phyloP scores from a whole-genome alignment of 2,113 vertebrate species.

The Tyrannus savana region DNA sequence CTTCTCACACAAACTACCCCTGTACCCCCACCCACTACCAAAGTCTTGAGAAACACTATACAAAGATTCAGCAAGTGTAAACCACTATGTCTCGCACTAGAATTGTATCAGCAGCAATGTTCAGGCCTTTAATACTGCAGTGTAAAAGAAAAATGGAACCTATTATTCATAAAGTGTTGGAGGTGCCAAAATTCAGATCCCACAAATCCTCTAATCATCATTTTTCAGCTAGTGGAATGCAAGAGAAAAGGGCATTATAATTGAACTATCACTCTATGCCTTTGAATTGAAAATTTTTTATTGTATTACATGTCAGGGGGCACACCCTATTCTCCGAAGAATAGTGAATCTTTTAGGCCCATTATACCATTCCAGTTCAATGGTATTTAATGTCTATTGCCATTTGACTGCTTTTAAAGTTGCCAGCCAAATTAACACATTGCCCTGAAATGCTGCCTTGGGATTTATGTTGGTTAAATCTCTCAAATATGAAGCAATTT shows the following conservation, averaged over 20 bases:
- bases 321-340: background rate
- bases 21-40: too few species aligned
- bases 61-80: background rate
- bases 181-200: background rate
- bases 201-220: background rate
- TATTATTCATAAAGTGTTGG: background rate
- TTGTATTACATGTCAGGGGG: background rate
- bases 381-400: slow-evolving; percentile 26
- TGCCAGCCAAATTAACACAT: slow-evolving; percentile 18
- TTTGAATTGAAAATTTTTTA: slow-evolving; percentile 5
- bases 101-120: background rate
- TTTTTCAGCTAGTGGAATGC: background rate
- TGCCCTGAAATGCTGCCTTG: slow-evolving; percentile 5
- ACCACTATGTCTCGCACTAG: background rate
- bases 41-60: background rate
- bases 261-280: background rate
- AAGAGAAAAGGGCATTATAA: background rate
- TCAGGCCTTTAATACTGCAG: background rate
- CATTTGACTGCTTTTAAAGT: slow-evolving; percentile 52
- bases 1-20: background rate
- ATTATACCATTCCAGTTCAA: slow-evolving; percentile 5
- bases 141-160: background rate
- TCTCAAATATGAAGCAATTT: slow-evolving; percentile 35
- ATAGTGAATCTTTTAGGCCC: background rate
- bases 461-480: slow-evolving; percentile 34